Base-by-base conservation (phyloP, 2,797 vertebrate species). In the Lerista edwardsae region DNA sequence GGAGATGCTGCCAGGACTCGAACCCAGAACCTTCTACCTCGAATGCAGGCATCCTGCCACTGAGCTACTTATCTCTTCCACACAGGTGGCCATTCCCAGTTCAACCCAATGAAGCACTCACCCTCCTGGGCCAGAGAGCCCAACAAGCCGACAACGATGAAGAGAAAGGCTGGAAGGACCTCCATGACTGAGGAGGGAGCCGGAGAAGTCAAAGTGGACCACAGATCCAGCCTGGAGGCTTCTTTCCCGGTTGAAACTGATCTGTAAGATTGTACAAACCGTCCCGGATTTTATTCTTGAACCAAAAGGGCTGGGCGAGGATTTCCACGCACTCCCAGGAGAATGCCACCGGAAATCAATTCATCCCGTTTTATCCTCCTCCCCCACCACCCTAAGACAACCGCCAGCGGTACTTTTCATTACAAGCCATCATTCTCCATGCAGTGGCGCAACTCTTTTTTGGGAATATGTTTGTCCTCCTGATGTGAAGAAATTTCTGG, bases 101-200 rank as follows among this genome's bases (percentile, higher is more conserved):
- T 8, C 47, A 51, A 51, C 47, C n/a, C n/a, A n/a, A n/a, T n/a
- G n/a, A n/a, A n/a, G 44, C 39, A n/a, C 76, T 6, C 87, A 90
- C 84, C 76, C 86, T 11, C 34, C 59, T 29, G 64, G 9, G 3
- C 73, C 57, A 78, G 84, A 47, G 25, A 17, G 64, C 82, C 31
- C 55, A 41, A 62, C 61, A 84, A 31, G 51, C 51, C 68, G 15
- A 44, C 47, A 3, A 79, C 47, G 69, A 75, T 7, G 57, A 92
- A 41, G 14, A 87, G 80, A 51, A 23, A 36, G 57, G 34, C 71
- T 2, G n/a, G 29, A 8, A 85, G 59, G 41, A 79, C 83, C 68
- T 23, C 51, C 86, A 85, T 79, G 59, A 36, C 75, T 78, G n/a
- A 86, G 23, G 14, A 19, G 4, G 7, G 3, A 1, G 14, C 55